Base-by-base conservation (phyloP, 2,113 vertebrate species). In the Miniopterus natalensis region DNA sequence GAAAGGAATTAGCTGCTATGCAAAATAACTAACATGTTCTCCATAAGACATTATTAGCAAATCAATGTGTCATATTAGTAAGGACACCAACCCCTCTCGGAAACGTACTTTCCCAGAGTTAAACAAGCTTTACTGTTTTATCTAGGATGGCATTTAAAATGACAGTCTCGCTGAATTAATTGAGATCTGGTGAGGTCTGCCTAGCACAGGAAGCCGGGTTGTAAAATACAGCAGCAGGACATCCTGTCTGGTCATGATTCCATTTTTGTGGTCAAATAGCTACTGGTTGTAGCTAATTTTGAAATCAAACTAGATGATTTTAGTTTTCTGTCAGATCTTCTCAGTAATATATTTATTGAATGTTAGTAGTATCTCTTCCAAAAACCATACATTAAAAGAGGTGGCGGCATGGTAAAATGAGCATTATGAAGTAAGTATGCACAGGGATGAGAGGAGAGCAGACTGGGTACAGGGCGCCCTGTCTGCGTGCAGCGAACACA, bases 261-360 rank as follows among this genome's bases (percentile, higher is more conserved):
- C 29, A 21, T 63, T n/a, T 49, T 68, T 45, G 49, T 13, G 8
- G 47, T 55, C 91, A 65, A 36, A 12, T 47, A 40, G 27, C 75
- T 92, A 10, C 47, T 53, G 40, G 6, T 27, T 70, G 42, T 63
- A 40, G 65, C 36, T 25, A 49, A 68, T 71, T 80, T 71, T 87
- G 66, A 97, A 86, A 73, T 88, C 45, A 90, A 57, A 55, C 21
- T 23, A 78, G 57, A 85, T n/a, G 51, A 40, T 59, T 70, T 94
- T 45, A 79, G 21, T 79, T 88, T 85, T 40, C 42, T n/a, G 20
- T 49, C 21, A 45, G 27, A 63, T 71, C 3, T 70, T 89, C 90
- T 93, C 55, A 65, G 79, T 63, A 74, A 90, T 61, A 8, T 27
- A 36, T 29, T 80, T 47, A 42, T n/a, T 51, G 42, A 85, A 74